Base-by-base conservation (phyloP, 1,140 invertebrate genomes). In the Rhopalosiphum padi region DNA sequence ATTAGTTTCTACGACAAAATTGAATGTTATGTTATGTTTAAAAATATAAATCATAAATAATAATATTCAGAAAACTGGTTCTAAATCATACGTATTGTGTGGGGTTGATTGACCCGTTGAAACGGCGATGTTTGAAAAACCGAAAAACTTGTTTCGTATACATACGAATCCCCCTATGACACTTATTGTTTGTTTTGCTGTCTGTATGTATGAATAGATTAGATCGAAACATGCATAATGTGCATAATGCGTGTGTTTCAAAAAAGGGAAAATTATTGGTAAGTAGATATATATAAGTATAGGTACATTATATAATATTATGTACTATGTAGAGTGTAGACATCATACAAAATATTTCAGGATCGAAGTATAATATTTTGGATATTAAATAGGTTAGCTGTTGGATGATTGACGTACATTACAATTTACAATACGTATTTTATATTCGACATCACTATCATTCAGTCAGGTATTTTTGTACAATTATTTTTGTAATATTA, bases 181-280 rank as follows among this genome's bases (percentile, higher is more conserved):
- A 53, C n/a, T 86, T 35, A 37, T 90, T 90, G 88, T 90, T 90
- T 53, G 88, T 55, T 55, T 90, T 55, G 88, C 21, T 55, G 88
- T 55, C n/a, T n/a, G 25, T 53, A 22, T 55, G 35, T 35, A 55
- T 55, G 86, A 88, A 90, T 90, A 55, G 51, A 90, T 90, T 90
- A 41, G 51, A 90, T 37, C 51, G 23, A n/a, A 90, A 90, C 11
- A 37, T 9, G 11, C 23, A 53, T 53, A 88, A 41, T 68, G 60
- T n/a, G 11, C 9, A 55, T 55, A 37, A 55, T 90, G 35, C 22
- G 48, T 11, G 51, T 23, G 88, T 90, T 55, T 55, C 9, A 87
- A 46, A 43, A 87, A 87, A 87, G 23, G 85, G 30, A 83, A 68
- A 68, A 68, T 68, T 68, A 68, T 68, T 68, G 60, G 9, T 68